Evolutionary conservation across 2,888 invertebrate genomes (phyloP).

Genomic region (Venusia cambrica): DNA sequence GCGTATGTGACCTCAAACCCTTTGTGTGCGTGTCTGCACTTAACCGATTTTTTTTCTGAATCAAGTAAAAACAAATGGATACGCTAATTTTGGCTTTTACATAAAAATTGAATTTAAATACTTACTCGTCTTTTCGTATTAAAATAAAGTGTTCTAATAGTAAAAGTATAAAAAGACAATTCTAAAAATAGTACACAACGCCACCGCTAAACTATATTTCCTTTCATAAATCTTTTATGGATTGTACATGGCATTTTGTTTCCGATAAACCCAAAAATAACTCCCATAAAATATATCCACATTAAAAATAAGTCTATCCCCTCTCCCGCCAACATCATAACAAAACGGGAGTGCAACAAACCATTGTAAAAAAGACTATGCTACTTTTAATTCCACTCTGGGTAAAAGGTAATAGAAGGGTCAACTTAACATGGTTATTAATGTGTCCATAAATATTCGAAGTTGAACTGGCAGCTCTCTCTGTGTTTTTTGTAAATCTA

Average conservation of each 20-base stretch:
- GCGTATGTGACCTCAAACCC: no score
- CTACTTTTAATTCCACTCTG: slow-evolving; percentile 17
- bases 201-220: slow-evolving; percentile 32
- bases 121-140: no score
- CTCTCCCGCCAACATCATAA: slow-evolving; percentile 52
- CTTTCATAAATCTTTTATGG: slow-evolving; percentile 62
- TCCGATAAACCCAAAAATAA: slow-evolving; percentile 66
- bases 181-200: not conserved
- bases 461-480: slow-evolving; percentile 30
- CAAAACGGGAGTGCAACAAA: slow-evolving; percentile 43
- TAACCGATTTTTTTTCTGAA: no score
- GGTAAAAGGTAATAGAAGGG: slow-evolving; percentile 29
- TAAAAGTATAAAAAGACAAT: not conserved
- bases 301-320: slow-evolving; percentile 71
- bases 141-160: slow-evolving; percentile 1
- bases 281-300: slow-evolving; percentile 54
- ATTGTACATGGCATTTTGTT: slow-evolving; percentile 63
- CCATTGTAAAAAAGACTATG: slow-evolving; percentile 39
- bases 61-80: no score
- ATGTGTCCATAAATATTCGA: slow-evolving; percentile 63
- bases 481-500: slow-evolving; percentile 9
- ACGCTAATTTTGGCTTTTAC: no score
- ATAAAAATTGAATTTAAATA: no score
- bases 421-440: slow-evolving; percentile 41
- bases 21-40: no score